Evolutionary conservation across 2,888 invertebrate genomes (phyloP), one percentile per base, ranked within the genome.

Genomic region (Lampropteryx suffumata): DNA sequence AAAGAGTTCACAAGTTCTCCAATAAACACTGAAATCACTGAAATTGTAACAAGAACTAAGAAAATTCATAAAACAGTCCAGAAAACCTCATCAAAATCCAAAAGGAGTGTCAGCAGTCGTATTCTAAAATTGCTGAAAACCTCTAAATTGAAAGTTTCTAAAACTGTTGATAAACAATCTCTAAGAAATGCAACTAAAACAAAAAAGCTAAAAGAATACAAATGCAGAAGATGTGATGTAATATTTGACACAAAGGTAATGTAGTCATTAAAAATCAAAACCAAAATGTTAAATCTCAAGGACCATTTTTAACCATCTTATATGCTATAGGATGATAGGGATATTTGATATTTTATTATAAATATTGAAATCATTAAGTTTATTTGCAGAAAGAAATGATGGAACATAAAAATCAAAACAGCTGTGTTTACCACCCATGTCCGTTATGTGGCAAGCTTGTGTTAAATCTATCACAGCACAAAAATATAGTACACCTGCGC

Each of bases 391-490:
- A 45, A 10, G 43, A 52, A 40, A 44, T 60, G 21, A 30, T 44
- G 10, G 53, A 59, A 12, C 66, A 66, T 34, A 43, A 45, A 49
- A 47, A 60, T 32, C 42, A 55, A 13, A 59, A 62, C 21, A 55
- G 46, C 13, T 56, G 55, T 39, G 45, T 50, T 5, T 58, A 60
- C 34, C 61, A 56, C 12, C 55, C 67, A 3, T 67, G 67, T 46
- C 60, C 61, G 2, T 27, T 50, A 9, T 67, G 67, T 47, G 64
- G 64, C 8, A 67, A 67, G 48, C 55, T 65, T 30, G 67, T 67
- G 4, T 41, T 60, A 9, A 60, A 67, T 37, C 47, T 67, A 8
- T 40, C 54, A 1, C 56, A 44, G 32, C 62, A 62, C 34, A 61
- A 59, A 39, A 55, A 59, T 29, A 58, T 56, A 36, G 61, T 64